Base-by-base conservation (phyloP, 2,797 vertebrate species). In the Gephyroberyx darwinii region DNA sequence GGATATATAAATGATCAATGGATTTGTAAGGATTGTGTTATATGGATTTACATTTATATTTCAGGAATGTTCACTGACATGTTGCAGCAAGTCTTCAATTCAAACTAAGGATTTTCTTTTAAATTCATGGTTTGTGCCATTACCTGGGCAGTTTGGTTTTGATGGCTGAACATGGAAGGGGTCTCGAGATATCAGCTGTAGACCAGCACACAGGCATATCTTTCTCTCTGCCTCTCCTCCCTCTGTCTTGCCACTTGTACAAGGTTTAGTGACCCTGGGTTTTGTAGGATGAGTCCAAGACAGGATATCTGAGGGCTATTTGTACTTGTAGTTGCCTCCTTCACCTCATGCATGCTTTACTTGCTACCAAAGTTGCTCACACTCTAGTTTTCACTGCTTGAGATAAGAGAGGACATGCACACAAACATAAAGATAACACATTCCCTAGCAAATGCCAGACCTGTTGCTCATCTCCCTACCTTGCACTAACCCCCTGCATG, bases 401-500 rank as follows among this genome's bases (percentile, higher is more conserved):
- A 19, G 39, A 4, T 14, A 14, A 71, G 5, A 20, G 68, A 65
- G 1, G 22, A 39, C 20, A 2, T 3, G 0, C 37, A 57, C 57
- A 43, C 37, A 54, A 65, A 65, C 17, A 22, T 2, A 50, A 30
- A 63, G 64, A 48, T 4, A 22, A 58, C 8, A 54, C 54, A 52
- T 30, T 45, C 47, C 71, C 64, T 60, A 63, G 63, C 56, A 64
- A 48, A 22, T 71, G 37, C 33, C 54, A n/a, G 4, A 56, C 54
- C 10, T 22, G 26, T 41, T 43, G 9, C 61, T 60, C 48, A 48
- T 54, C 13, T 53, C 55, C 51, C 55, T 8, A 7, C 12, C 59
- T 30, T 6, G 37, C 37, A 35, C 54, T 6, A 3, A 26, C 16
- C 45, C 58, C 19, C 33, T 78, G 85, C 86, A 81, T 85, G 80